Evolutionary conservation across 2,888 invertebrate genomes (phyloP).

Genomic region (Drosophila mettleri): DNA sequence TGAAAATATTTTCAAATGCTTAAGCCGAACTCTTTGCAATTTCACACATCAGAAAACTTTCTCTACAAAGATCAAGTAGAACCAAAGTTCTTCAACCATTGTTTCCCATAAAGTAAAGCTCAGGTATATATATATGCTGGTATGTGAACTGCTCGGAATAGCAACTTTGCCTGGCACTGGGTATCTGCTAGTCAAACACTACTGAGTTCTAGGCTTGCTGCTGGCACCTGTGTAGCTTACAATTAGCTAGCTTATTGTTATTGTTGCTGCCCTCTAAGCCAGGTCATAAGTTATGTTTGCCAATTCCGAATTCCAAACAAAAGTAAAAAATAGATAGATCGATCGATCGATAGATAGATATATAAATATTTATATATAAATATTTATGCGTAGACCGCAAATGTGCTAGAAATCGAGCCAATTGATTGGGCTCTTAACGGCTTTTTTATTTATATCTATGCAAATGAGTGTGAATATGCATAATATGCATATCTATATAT

Average conservation of each 20-base stretch:
- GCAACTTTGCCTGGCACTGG: no score
- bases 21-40: no score
- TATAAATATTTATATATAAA: conserved; percentile 23
- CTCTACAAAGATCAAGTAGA: no score
- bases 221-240: conserved; percentile 26
- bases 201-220: not conserved
- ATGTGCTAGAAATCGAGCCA: conserved; percentile 58
- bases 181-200: not conserved
- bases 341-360: not conserved
- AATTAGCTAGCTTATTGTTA: conserved; percentile 21
- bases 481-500: conserved; percentile 22
- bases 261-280: not conserved
- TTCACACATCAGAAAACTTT: no score
- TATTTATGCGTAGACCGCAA: conserved; percentile 37
- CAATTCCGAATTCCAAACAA: conserved; percentile 15
- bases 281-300: conserved; percentile 34
- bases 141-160: no score
- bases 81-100: no score
- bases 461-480: not conserved
- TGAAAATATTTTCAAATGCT: no score
- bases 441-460: conserved; percentile 56
- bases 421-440: conserved; percentile 73
- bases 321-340: not conserved
- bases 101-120: no score
- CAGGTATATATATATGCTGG: no score